Evolutionary conservation across 2,113 vertebrate species (phyloP), one percentile per base, ranked within the genome.

Genomic region (Chaenocephalus aceratus): DNA sequence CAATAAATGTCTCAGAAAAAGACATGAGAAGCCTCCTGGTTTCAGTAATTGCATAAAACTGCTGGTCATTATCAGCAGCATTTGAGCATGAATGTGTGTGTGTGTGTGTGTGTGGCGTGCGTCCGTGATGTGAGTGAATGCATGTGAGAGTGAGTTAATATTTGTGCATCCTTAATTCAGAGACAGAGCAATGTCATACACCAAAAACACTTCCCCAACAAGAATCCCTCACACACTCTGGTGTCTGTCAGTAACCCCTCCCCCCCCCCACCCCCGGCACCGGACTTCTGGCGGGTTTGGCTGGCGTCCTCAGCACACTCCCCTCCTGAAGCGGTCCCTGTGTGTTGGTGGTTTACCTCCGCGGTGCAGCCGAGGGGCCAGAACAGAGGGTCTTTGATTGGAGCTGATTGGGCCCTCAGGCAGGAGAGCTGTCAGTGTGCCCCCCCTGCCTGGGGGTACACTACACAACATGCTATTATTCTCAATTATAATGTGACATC

Each of bases 321-420:
- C 58, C 36, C 64, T 56, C 49, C 51, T 88, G 68, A 91, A 89
- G 81, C 78, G 86, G 81, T 79, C 79, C 84, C 82, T 87, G 75
- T 86, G 7, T 78, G 84, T 63, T 51, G 44, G 74, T 66, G 80
- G 74, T 63, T 78, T 46, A 87, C 65, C 84, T 85, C 75, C 51
- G 16, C 58, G 75, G 83, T 75, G 80, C 67, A 53, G 64, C 0
- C 9, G 65, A 76, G 45, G 75, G 65, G 34, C 26, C 83, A 89
- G 80, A 80, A 86, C 30, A 88, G 68, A 85, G 45, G 16, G 53
- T 65, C 81, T 86, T 91, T 91, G 84, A 90, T 74, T 84, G 80
- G 75, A 64, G 59, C 34, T 80, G 52, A 73, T 78, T 67, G 23
- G 30, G 58, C 75, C 74, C 59, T 79, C 60, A 61, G 65, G 77